A percentile compares a stretch with the other conserved stretches of the same genome.
Evolutionary conservation across 2,797 vertebrate genomes (phyloP).

Genomic region (Poeciliopsis turneri): DNA sequence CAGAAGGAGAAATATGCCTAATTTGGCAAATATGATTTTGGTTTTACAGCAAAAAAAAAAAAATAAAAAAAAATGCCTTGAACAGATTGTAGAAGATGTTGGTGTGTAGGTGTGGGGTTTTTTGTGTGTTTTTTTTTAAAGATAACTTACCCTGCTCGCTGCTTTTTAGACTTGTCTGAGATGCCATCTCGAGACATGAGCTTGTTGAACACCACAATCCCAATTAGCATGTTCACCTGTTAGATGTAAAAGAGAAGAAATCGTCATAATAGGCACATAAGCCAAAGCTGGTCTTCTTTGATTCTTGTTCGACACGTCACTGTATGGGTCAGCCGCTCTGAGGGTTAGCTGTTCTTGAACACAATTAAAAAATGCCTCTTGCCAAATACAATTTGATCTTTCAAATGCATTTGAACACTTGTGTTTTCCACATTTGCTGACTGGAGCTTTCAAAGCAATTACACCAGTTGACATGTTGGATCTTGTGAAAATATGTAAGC

Average conservation of each 20-base stretch:
- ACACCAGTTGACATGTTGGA: neutral
- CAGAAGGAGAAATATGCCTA: slow-evolving; percentile 35
- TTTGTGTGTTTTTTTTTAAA: neutral
- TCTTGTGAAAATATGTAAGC: neutral
- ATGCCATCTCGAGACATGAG: slow-evolving; percentile 98
- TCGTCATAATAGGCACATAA: neutral
- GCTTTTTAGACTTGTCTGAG: slow-evolving; percentile 99
- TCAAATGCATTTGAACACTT: neutral
- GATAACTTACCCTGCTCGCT: slow-evolving; percentile 94
- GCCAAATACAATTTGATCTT: neutral
- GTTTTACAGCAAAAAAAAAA: slow-evolving; percentile 13
- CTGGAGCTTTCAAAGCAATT: neutral
- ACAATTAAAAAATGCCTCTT: neutral
- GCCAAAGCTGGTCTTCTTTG: neutral
- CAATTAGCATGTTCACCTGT: slow-evolving; percentile 98
- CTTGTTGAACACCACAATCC: slow-evolving; percentile 99
- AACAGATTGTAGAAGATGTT: slow-evolving; percentile 7
- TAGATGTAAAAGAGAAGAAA: slow-evolving; percentile 38
- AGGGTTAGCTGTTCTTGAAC: neutral
- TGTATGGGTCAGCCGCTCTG: neutral
- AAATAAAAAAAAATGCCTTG: slow-evolving; percentile 3
- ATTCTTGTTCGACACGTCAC: neutral
- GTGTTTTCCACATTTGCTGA: neutral
- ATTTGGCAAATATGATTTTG: slow-evolving; percentile 26
- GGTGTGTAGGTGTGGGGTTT: neutral